Percentiles rank a stretch among this genome's conserved stretches.
Conservation (phyloP, 2,113 vertebrate species). For the Ellobius talpinus region DNA sequence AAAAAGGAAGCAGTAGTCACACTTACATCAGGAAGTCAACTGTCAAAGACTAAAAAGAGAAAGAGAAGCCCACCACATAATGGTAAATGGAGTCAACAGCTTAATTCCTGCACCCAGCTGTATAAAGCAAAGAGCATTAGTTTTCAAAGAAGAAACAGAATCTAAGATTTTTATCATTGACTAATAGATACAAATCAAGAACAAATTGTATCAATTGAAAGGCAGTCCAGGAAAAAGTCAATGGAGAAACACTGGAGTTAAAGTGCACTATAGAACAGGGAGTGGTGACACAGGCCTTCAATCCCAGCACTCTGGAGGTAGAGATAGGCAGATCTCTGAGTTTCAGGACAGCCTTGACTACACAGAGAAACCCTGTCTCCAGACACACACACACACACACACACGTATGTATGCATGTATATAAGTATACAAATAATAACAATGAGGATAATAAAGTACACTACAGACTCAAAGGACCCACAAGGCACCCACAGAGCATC, state of each 20-base stretch:
- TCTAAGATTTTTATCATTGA: not conserved
- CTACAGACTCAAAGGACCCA: not conserved
- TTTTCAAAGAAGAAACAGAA: not conserved
- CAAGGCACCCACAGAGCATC: not conserved
- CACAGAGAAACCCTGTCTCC: not conserved
- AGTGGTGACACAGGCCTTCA: not conserved
- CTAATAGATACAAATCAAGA: not conserved
- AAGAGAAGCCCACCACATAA: not conserved
- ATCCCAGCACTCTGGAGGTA: not conserved
- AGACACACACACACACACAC: too few species aligned
- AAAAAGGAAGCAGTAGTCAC: not conserved
- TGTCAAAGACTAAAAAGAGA: not conserved
- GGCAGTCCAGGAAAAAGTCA: not conserved
- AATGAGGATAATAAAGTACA: not conserved
- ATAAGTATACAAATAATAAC: too few species aligned
- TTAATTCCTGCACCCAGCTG: not conserved
- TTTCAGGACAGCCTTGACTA: not conserved
- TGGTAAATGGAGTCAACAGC: not conserved
- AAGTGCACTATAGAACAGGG: not conserved
- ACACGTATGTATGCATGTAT: too few species aligned
- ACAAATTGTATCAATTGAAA: not conserved
- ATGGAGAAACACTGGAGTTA: not conserved
- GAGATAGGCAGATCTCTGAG: not conserved
- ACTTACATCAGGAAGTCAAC: not conserved
- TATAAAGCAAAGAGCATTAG: not conserved